phyloP scores from a whole-genome alignment of 1,140 invertebrate species.

The Scaptomyza pallida region DNA sequence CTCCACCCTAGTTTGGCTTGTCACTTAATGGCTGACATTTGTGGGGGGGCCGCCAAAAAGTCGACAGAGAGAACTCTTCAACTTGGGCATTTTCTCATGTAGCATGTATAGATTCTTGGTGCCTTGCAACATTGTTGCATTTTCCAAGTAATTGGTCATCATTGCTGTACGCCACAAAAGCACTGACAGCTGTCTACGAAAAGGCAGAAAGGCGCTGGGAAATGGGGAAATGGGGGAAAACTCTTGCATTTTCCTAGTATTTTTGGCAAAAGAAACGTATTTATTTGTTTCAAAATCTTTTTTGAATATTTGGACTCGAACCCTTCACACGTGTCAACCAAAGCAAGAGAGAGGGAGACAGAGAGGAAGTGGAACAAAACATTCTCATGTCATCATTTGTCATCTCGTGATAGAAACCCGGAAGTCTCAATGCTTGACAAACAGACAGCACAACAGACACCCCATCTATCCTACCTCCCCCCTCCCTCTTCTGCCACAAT shows the following conservation, averaged over 20 bases:
- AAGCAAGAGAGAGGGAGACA: not conserved
- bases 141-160: conserved; percentile 80
- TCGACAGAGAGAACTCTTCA: conserved; percentile 4
- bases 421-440: conserved; percentile 47
- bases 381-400: conserved; percentile 42
- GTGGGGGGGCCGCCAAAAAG: conserved; percentile 10
- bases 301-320: conserved; percentile 40
- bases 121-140: conserved; percentile 71
- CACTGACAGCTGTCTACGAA: conserved; percentile 45
- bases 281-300: conserved; percentile 39
- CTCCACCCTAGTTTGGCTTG: not conserved
- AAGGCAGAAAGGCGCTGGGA: not conserved
- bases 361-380: not conserved
- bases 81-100: conserved; percentile 24
- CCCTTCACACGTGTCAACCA: conserved; percentile 27
- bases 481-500: too few relatives aligned
- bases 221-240: too few relatives aligned
- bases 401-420: conserved; percentile 48
- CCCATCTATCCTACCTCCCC: too few relatives aligned
- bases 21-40: conserved; percentile 47
- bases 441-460: conserved; percentile 3
- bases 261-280: conserved; percentile 12
- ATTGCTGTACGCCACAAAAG: conserved; percentile 45
- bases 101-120: not conserved
- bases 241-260: conserved; percentile 30